These are phyloP conservation scores for Drosophila pseudotakahashii DNA, from an alignment of 2,888 invertebrate genomes.

Conservation along the genomic window DNA sequence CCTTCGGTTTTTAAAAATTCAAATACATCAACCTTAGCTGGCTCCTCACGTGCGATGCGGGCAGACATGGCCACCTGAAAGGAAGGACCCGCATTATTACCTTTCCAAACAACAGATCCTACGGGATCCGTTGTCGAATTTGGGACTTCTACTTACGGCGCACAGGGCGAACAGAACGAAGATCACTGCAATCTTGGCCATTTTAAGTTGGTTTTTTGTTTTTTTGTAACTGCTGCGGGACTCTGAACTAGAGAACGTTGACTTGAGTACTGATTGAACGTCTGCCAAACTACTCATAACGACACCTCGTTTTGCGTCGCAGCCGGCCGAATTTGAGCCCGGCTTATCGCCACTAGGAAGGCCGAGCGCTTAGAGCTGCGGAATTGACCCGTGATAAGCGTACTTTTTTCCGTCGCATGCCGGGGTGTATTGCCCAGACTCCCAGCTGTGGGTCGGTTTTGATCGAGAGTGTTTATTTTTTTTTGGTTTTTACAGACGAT, in stretches of 20 bases:
- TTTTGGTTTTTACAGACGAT: background rate
- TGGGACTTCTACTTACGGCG: slow-evolving; percentile 49
- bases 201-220: slow-evolving; percentile 28
- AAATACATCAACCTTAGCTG: background rate
- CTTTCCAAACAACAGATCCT: background rate
- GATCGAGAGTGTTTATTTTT: background rate
- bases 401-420: slow-evolving; percentile 4
- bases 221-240: slow-evolving; percentile 17
- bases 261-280: slow-evolving; percentile 45
- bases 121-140: background rate
- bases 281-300: slow-evolving; percentile 19
- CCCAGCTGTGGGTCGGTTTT: slow-evolving; percentile 1
- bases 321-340: slow-evolving; percentile 9
- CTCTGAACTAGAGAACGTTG: slow-evolving; percentile 46
- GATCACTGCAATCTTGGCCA: slow-evolving; percentile 57
- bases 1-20: background rate
- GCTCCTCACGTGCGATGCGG: slow-evolving; percentile 33
- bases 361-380: slow-evolving; percentile 14
- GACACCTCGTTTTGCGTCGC: slow-evolving; percentile 53
- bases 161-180: slow-evolving; percentile 49
- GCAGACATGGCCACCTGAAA: slow-evolving; percentile 7
- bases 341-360: slow-evolving; percentile 36
- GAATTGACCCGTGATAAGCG: slow-evolving; percentile 20
- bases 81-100: background rate
- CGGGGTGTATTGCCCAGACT: background rate